Evolutionary conservation across 1,140 invertebrate genomes (phyloP), one percentile per base, ranked within the genome.

Genomic region (Dendroctonus valens): DNA sequence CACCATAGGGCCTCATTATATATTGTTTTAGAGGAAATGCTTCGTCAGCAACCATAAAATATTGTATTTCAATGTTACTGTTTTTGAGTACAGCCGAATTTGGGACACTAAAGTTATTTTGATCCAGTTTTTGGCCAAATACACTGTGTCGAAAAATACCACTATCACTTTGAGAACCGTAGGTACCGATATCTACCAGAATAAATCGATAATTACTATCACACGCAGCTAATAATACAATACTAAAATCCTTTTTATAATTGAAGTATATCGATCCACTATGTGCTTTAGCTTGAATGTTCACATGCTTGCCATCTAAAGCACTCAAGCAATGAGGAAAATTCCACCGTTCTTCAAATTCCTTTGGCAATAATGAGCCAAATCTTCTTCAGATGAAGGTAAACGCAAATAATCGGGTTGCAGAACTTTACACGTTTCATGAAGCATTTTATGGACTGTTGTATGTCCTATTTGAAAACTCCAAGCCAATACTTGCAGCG

Each of bases 151-250:
- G 40, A 41, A 67, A 60, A 37, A 71, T 51, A 41, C 64, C 61
- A 14, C 74, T 74, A 71, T 80, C 79, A 72, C 69, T 71, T 48
- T 72, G 64, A 57, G 72, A 65, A 15, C 76, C 78, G 66, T 72
- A 71, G 15, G 73, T 68, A 38, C 79, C 79, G 49, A 81, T 73
- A 65, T 80, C 77, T 41, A 80, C 67, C 26, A 72, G 65, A 7
- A 70, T 72, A 65, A 82, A 81, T 48, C 70, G 69, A 60, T 77
- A 81, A 38, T 80, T 71, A 4, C 73, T 75, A 72, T 81, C 78
- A 37, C 50, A 74, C 73, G 54, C n/a, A n/a, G 76, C 81, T 8
- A 81, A 67, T 40, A 82, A 69, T 6, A 83, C 77, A 44, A 81
- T 74, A 50, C 76, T 78, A 59, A 76, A 79, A 41, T 60, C 72